phyloP scores from a whole-genome alignment of 2,888 invertebrate genomes.

The Neria commutata region DNA sequence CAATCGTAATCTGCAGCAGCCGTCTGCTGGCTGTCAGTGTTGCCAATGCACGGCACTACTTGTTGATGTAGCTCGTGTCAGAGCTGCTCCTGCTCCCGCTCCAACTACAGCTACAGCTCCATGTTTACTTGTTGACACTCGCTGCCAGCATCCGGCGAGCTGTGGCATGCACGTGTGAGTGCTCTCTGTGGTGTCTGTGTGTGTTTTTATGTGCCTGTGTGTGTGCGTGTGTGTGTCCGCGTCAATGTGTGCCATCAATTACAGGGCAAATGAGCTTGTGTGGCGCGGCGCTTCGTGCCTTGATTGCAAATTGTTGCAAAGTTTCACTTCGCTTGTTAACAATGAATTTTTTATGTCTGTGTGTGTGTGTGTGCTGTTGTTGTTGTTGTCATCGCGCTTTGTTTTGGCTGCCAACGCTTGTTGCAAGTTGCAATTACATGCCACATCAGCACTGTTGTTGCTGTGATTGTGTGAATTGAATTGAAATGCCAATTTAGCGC shows the following conservation, averaged over 20 bases:
- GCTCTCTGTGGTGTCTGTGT: background rate
- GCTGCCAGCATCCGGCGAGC: no score
- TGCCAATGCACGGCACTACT: no score
- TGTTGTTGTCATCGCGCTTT: background rate
- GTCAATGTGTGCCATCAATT: background rate
- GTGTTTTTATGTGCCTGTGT: background rate
- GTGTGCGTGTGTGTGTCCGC: background rate
- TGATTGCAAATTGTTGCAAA: background rate
- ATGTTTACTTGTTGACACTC: no score
- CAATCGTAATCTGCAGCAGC: no score
- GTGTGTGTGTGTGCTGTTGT: background rate
- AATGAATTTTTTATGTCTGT: no score
- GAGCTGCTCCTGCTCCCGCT: no score
- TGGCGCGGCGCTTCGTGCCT: background rate
- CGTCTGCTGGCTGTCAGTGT: no score
- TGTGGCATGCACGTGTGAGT: no score
- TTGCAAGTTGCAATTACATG: background rate
- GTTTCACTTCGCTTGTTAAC: background rate
- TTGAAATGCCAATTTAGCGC: constrained; percentile 17
- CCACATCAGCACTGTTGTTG: background rate
- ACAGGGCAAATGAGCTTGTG: no score
- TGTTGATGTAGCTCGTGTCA: no score
- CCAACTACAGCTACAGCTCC: no score
- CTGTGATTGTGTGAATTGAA: constrained; percentile 13
- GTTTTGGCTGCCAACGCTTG: background rate